phyloP scores from a whole-genome alignment of 2,797 vertebrate genomes.

The Onychomys leucogaster region DNA sequence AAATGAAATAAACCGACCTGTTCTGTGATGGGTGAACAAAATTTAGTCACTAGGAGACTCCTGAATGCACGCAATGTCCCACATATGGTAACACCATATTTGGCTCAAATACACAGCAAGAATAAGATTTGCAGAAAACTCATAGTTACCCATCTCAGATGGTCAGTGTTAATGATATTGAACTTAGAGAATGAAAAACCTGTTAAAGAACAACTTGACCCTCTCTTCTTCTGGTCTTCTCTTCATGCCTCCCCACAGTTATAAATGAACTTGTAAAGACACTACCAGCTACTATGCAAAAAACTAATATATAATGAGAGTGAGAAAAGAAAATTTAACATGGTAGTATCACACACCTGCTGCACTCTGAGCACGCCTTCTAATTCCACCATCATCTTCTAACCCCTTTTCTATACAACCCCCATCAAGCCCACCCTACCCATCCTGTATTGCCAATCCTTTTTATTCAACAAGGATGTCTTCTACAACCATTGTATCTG shows the following conservation, averaged over 20 bases:
- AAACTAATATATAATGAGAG: background rate
- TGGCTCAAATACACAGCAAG: conserved; percentile 12
- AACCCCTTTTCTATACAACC: too few species aligned
- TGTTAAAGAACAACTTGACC: background rate
- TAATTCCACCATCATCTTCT: background rate
- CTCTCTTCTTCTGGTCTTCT: background rate
- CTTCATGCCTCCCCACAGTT: background rate
- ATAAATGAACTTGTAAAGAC: conserved; percentile 40
- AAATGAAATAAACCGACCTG: background rate
- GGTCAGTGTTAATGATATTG: conserved; percentile 1
- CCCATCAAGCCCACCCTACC: background rate
- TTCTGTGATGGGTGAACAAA: conserved; percentile 6
- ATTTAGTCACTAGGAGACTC: background rate
- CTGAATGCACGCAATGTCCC: background rate
- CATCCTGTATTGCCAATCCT: conserved; percentile 18
- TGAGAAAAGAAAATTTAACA: background rate
- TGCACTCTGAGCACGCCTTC: background rate
- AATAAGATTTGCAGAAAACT: background rate
- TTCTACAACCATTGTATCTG: conserved; percentile 44
- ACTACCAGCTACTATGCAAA: background rate
- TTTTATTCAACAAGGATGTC: conserved; percentile 25
- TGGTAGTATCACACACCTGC: background rate
- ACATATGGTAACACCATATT: background rate
- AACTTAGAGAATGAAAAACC: conserved; percentile 43
- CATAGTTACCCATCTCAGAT: background rate